Evolutionary conservation across 2,888 invertebrate species (phyloP).

Genomic region (Parapristionchus giblindavisi): DNA sequence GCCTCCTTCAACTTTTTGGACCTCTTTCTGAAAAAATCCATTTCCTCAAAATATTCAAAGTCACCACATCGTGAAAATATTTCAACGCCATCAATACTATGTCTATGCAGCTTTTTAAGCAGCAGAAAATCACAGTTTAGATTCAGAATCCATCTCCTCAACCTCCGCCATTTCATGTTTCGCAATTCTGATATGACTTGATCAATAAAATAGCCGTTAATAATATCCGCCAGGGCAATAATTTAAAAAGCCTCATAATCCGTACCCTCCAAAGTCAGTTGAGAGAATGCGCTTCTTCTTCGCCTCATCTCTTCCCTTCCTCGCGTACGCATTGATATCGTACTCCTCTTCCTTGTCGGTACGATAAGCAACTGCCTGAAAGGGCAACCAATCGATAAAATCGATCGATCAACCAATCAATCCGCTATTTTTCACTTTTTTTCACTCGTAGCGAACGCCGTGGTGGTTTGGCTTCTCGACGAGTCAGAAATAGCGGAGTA

Average conservation of each 20-base stretch:
- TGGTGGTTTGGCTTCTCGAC: too few relatives aligned
- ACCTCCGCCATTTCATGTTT: too few relatives aligned
- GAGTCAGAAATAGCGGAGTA: too few relatives aligned
- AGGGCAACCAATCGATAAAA: too few relatives aligned
- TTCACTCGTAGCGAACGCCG: too few relatives aligned
- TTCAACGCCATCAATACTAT: too few relatives aligned
- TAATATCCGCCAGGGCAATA: not conserved
- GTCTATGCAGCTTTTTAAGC: too few relatives aligned
- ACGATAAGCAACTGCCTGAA: slow-evolving; percentile 57
- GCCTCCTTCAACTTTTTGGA: slow-evolving; percentile 34
- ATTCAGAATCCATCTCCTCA: too few relatives aligned
- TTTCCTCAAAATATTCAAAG: not conserved
- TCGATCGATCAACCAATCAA: not conserved
- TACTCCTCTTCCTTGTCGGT: slow-evolving; percentile 82
- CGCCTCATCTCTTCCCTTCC: slow-evolving; percentile 79
- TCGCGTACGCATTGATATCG: slow-evolving; percentile 81
- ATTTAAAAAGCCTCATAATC: not conserved
- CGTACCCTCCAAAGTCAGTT: slow-evolving; percentile 48
- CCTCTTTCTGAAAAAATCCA: slow-evolving; percentile 35
- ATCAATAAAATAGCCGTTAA: not conserved
- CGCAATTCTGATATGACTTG: too few relatives aligned
- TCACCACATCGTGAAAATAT: not conserved
- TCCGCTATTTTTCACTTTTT: not conserved
- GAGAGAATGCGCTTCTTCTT: slow-evolving; percentile 82
- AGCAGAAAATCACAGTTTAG: too few relatives aligned